Evolutionary conservation across 2,113 vertebrate genomes (phyloP).

Genomic region (Microtus pennsylvanicus): DNA sequence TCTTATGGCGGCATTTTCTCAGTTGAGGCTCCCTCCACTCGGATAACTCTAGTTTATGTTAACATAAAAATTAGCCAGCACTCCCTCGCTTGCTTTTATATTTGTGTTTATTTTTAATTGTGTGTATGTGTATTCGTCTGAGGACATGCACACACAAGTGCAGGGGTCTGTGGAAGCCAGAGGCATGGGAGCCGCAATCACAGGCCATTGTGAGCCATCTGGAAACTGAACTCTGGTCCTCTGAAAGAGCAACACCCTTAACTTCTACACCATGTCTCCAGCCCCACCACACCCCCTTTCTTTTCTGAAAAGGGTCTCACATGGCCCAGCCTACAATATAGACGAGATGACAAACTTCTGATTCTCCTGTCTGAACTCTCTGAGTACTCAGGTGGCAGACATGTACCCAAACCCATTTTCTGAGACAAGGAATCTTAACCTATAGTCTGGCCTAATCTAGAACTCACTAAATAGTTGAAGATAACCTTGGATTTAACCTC

Average conservation of each 20-base stretch:
- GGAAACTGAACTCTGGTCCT: not conserved
- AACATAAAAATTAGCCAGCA: not conserved
- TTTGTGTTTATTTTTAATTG: not conserved
- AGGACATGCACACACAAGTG: fast-evolving
- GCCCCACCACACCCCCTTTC: too few species aligned
- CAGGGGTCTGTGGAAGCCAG: not conserved
- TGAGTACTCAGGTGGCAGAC: not conserved
- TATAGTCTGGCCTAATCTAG: not conserved
- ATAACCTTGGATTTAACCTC: not conserved
- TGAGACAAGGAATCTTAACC: not conserved
- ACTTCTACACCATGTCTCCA: not conserved
- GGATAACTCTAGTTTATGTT: not conserved
- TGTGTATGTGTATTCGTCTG: not conserved
- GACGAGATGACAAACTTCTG: too few species aligned
- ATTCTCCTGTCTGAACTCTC: not conserved
- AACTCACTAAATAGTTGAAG: not conserved
- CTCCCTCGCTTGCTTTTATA: too few species aligned
- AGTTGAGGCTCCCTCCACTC: not conserved
- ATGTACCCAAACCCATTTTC: not conserved
- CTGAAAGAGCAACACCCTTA: not conserved
- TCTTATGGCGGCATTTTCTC: not conserved
- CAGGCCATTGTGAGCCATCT: not conserved
- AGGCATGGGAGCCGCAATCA: not conserved
- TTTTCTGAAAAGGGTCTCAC: not conserved
- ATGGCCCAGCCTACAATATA: not conserved